Conservation (phyloP, 2,113 vertebrate species). For the Cyanoliseus patagonus region DNA sequence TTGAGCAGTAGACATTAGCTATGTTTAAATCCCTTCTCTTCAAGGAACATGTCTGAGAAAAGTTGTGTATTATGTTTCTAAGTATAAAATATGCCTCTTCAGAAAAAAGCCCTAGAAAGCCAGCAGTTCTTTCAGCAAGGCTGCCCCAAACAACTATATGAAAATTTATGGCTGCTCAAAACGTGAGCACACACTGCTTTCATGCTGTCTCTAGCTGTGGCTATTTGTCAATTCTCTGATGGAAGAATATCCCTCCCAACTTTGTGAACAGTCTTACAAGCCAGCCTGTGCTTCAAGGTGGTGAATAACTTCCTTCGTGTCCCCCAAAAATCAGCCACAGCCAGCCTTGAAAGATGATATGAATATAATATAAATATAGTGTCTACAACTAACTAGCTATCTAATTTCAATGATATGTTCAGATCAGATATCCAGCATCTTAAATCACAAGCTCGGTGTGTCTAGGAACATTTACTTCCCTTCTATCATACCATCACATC, state of each 20-base stretch:
- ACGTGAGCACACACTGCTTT: neutral
- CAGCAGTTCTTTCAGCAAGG: neutral
- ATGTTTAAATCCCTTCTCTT: neutral
- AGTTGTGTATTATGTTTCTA: neutral
- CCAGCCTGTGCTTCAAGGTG: neutral
- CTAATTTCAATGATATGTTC: neutral
- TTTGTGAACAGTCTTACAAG: neutral
- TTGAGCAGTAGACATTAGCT: neutral
- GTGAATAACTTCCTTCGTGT: neutral
- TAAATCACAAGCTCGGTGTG: neutral
- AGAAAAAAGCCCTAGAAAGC: neutral
- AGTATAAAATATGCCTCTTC: neutral
- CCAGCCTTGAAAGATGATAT: neutral
- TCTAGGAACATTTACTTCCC: neutral
- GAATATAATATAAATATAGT: neutral
- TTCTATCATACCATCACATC: neutral
- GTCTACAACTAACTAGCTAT: neutral
- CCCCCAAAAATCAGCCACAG: neutral
- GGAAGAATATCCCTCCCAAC: neutral
- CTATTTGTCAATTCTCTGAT: neutral
- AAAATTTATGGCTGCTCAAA: neutral
- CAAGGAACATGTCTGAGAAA: neutral
- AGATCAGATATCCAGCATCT: neutral
- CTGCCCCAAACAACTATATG: neutral
- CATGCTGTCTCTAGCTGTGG: neutral